phyloP scores from a whole-genome alignment of 2,888 invertebrate genomes.

The Sinopyrophorus schimmeli region DNA sequence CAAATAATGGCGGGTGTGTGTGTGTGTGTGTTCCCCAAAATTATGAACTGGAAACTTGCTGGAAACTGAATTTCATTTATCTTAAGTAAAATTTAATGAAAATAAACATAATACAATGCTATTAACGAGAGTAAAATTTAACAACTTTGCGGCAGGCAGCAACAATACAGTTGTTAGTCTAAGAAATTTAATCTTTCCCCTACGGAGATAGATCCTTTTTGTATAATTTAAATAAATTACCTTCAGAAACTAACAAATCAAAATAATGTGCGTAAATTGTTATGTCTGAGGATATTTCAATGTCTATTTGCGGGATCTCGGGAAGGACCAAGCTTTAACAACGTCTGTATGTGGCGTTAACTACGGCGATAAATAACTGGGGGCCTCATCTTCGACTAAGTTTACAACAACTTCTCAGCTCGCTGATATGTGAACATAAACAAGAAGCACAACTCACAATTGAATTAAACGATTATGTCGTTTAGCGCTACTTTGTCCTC shows the following conservation, averaged over 20 bases:
- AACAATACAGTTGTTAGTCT: too few species aligned
- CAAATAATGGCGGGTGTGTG: too few species aligned
- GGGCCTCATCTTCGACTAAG: conserved; percentile 32
- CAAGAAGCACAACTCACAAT: conserved; percentile 45
- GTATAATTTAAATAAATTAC: conserved; percentile 29
- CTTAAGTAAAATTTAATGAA: too few species aligned
- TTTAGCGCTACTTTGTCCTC: conserved; percentile 43
- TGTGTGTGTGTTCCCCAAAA: too few species aligned
- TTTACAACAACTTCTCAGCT: conserved; percentile 33
- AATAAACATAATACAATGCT: too few species aligned
- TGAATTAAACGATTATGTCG: conserved; percentile 50
- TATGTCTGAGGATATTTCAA: conserved; percentile 30
- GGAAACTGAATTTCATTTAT: too few species aligned
- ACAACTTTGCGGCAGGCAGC: too few species aligned
- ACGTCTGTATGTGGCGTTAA: conserved; percentile 35
- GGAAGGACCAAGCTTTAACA: conserved; percentile 26
- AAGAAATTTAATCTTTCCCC: conserved; percentile 15
- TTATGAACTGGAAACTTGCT: too few species aligned
- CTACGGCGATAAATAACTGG: conserved; percentile 36
- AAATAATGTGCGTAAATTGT: conserved; percentile 22
- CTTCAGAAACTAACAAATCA: conserved; percentile 21
- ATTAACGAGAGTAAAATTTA: too few species aligned
- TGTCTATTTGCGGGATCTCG: conserved; percentile 27
- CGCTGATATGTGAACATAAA: conserved; percentile 49
- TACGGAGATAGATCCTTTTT: conserved; percentile 13